A percentile compares a stretch with the other conserved stretches of the same genome.
phyloP scores from a whole-genome alignment of 2,797 vertebrate genomes.

The Spondyliosoma cantharus region DNA sequence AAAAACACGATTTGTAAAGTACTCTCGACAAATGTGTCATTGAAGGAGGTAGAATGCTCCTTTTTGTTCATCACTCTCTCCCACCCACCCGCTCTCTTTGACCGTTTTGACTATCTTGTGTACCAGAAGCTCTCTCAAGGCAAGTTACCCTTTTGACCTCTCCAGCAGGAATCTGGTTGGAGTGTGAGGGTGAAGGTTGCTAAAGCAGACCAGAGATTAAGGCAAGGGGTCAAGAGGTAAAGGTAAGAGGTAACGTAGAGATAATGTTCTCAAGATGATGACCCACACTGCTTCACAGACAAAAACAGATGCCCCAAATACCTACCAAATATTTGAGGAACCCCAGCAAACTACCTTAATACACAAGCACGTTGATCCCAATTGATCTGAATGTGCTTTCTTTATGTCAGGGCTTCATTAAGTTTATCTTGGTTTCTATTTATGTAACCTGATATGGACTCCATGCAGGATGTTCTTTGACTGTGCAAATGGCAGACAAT shows the following conservation, averaged over 20 bases:
- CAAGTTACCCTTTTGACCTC: slow-evolving; percentile 40
- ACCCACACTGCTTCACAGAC: not conserved
- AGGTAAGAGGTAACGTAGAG: not conserved
- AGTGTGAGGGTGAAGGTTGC: slow-evolving; percentile 11
- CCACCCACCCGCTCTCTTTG: not conserved
- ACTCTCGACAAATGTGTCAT: not conserved
- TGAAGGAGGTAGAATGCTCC: slow-evolving; percentile 27
- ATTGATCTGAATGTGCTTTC: not conserved
- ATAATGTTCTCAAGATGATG: not conserved
- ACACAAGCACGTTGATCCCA: too few species aligned
- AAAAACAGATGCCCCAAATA: not conserved
- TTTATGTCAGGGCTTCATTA: not conserved
- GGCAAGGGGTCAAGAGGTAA: not conserved
- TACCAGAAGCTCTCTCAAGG: not conserved
- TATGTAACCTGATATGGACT: not conserved
- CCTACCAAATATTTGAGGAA: not conserved
- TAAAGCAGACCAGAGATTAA: slow-evolving; percentile 20
- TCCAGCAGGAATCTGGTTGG: slow-evolving; percentile 1
- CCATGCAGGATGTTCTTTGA: not conserved
- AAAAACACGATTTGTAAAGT: not conserved
- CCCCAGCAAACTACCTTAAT: too few species aligned
- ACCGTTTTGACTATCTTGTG: slow-evolving; percentile 3
- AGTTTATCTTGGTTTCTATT: not conserved
- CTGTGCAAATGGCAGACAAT: not conserved
- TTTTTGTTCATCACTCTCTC: not conserved